Evolutionary conservation across 2,113 vertebrate species (phyloP), one percentile per base, ranked within the genome.

Genomic region (Lethenteron camtschaticum): DNA sequence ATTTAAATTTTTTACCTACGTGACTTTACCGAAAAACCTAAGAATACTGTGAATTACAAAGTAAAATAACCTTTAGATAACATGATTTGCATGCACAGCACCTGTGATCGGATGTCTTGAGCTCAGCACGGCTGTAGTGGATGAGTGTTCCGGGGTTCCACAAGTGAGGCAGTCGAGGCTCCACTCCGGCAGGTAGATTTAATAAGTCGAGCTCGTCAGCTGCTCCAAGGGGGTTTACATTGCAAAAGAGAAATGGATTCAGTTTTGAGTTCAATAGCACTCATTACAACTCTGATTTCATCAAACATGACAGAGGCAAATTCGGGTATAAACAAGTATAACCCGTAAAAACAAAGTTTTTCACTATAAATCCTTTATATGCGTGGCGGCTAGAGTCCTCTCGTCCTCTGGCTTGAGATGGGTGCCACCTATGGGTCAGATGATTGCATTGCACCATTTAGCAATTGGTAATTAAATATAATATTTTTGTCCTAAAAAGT

Each of bases 41-140:
- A 20, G 20, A 20, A 20, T 58, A 56, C 13, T 20, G 10, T 56
- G 20, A n/a, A n/a, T 71, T 56, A 20, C n/a, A 10, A 70, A 5
- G 10, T 16, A 24, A 55, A 8, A 16, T 57, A 63, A n/a, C 56
- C 18, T 11, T 24, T 68, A 13, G 13, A 59, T 63, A 0, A 3
- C 12, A 69, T 68, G 56, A 57, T 56, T 71, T 70, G 57, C 0
- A 12, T 59, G 70, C 11, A 3, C 24, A 3, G 55, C 74, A 95
- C 94, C 94, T 90, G 68, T 99, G 94, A 78, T 99, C 94, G 14
- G 94, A 99, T 9, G 92, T 99, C 80, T 99, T 99, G 9, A 99
- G 84, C 77, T 97, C 94, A 6, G 92, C 92, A 74, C 91, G 83
- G 77, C 88, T 86, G 0, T 99, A 99, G 76, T 91, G 90, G 75